A percentile compares a stretch with the other conserved stretches of the same genome.
Evolutionary conservation across 64 coral and sea anemone genomes (phyloP).

Genomic region (Catalaphyllia jardinei): DNA sequence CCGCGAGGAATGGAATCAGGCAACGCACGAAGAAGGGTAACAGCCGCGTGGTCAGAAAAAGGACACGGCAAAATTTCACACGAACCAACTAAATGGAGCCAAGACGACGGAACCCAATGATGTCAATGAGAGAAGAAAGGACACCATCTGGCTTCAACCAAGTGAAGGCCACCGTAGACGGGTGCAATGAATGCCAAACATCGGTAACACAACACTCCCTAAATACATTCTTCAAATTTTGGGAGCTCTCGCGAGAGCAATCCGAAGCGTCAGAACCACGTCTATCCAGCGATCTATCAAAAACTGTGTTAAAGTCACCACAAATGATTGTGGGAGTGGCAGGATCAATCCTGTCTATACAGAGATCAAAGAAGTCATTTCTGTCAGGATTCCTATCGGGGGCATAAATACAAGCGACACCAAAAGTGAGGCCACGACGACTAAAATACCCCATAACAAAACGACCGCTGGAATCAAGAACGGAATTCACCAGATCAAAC

Average conservation of each 20-base stretch:
- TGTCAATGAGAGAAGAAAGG: not conserved
- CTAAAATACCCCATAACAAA: not conserved
- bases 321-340: not conserved
- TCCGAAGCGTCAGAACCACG: not conserved
- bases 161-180: not conserved
- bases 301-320: not conserved
- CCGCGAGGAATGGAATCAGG: too few species aligned
- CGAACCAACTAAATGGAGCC: not conserved
- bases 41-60: slow-evolving; percentile 46
- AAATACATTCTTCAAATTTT: not conserved
- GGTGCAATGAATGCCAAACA: not conserved
- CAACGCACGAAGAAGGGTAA: too few species aligned
- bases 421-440: not conserved
- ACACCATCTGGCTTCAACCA: not conserved
- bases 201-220: not conserved
- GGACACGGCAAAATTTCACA: slow-evolving; percentile 17
- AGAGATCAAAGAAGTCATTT: not conserved
- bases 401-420: not conserved
- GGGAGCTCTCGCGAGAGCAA: not conserved
- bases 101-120: not conserved
- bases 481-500: not conserved
- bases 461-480: not conserved
- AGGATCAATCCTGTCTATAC: not conserved
- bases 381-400: not conserved
- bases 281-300: not conserved